phyloP scores from a whole-genome alignment of 2,888 invertebrate species.

The Leucoptera coffeella region DNA sequence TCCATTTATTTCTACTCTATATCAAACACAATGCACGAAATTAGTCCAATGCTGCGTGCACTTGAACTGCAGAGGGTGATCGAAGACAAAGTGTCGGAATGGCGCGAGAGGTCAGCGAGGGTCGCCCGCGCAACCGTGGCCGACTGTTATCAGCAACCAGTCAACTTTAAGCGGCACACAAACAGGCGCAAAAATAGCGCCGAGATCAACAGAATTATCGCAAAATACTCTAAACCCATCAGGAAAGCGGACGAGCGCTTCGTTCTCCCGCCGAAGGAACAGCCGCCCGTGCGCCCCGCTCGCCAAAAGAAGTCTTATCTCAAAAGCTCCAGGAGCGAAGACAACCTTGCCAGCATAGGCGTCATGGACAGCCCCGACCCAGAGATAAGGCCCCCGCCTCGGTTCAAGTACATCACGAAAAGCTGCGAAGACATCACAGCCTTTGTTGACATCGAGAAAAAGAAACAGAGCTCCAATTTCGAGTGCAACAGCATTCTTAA shows the following conservation, averaged over 20 bases:
- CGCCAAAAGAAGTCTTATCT: slow-evolving; percentile 18
- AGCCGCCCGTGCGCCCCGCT: slow-evolving; percentile 25
- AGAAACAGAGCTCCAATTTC: slow-evolving; percentile 29
- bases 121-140: slow-evolving; percentile 32
- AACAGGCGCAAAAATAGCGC: slow-evolving; percentile 46
- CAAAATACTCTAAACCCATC: slow-evolving; percentile 42
- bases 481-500: slow-evolving; percentile 38
- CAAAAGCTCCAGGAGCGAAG: slow-evolving; percentile 34
- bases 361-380: slow-evolving; percentile 22
- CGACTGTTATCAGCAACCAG: slow-evolving; percentile 47
- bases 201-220: slow-evolving; percentile 50
- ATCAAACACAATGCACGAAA: slow-evolving; percentile 48
- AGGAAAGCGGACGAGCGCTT: slow-evolving; percentile 31
- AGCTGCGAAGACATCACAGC: slow-evolving; percentile 38
- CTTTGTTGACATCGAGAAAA: slow-evolving; percentile 27
- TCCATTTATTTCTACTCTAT: too few species aligned
- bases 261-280: slow-evolving; percentile 11
- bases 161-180: slow-evolving; percentile 43
- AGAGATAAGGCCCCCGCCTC: slow-evolving; percentile 11
- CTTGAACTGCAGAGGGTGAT: slow-evolving; percentile 42
- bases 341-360: slow-evolving; percentile 26
- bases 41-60: slow-evolving; percentile 45
- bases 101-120: slow-evolving; percentile 47
- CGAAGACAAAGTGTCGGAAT: slow-evolving; percentile 47
- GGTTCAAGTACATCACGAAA: slow-evolving; percentile 29